Evolutionary conservation across 2,888 invertebrate species (phyloP), one percentile per base, ranked within the genome.

Genomic region (Pyrocoelia pectoralis): DNA sequence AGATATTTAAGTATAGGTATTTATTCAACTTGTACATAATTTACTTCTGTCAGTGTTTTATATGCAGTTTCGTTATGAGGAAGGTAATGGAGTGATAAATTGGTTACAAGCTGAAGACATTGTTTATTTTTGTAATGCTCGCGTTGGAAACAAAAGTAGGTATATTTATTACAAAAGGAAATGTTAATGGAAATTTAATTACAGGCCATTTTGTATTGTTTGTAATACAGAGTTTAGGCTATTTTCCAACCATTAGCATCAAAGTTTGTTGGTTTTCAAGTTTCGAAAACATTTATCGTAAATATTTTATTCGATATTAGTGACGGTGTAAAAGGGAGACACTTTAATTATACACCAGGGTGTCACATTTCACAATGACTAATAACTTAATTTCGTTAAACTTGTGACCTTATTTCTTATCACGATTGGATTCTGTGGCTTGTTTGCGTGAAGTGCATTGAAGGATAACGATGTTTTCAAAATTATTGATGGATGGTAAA

Each of bases 181-280:
- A 33, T 33, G 33, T 33, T 33, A 33, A 33, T 33, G 33, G 33
- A 33, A 33, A 33, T 33, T 33, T 33, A 33, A 33, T 33, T 33
- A 33, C 33, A n/a, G 33, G n/a, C 33, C n/a, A 33, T n/a, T 33
- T n/a, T 10, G 33, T 33, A 33, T 33, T 33, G 10, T 8, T 8
- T 33, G 33, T 33, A 33, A n/a, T 33, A 33, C 33, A 33, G n/a
- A 8, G 8, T 33, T n/a, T 2, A 33, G n/a, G 33, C 8, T 33
- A 33, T 33, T 33, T 33, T n/a, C 33, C 33, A 33, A 33, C 8
- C 33, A 33, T 33, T 33, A 33, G n/a, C 33, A 8, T 33, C 33
- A 10, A n/a, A n/a, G 10, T 33, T 33, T n/a, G 33, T n/a, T 33
- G 33, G n/a, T n/a, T 33, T 33, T 33, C 33, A 33, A 24, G 33